Evolutionary conservation across 2,113 vertebrate species (phyloP).

Genomic region (Potamarius usumacintae): DNA sequence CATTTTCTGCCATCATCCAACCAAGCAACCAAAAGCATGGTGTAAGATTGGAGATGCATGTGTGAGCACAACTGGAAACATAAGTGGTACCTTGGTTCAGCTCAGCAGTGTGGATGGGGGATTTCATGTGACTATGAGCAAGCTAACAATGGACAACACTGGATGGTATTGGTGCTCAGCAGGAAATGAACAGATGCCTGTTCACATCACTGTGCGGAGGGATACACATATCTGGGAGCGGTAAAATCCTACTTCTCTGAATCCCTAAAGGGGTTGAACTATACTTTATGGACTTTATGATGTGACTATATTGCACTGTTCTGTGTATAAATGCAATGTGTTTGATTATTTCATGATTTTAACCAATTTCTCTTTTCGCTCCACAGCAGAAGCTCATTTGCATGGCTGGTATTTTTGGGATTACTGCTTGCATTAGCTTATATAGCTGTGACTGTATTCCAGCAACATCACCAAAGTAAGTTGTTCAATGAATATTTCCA

Average conservation of each 20-base stretch:
- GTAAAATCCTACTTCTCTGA: not conserved
- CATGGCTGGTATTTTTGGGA: slow-evolving; percentile 17
- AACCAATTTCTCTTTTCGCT: not conserved
- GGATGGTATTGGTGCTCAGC: slow-evolving; percentile 33
- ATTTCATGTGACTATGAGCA: slow-evolving; percentile 25
- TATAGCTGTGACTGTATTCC: not conserved
- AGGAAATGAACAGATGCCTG: slow-evolving; percentile 32
- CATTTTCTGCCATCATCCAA: slow-evolving; percentile 8
- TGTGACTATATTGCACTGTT: not conserved
- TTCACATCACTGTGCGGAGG: not conserved
- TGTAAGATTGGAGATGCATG: slow-evolving; percentile 14
- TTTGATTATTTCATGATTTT: slow-evolving; percentile 8
- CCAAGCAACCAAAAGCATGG: not conserved
- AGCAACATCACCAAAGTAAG: slow-evolving; percentile 23
- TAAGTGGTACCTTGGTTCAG: not conserved
- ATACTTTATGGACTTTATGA: not conserved
- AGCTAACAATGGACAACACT: slow-evolving; percentile 9
- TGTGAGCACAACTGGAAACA: not conserved
- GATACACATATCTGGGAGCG: not conserved
- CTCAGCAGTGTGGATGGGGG: not conserved
- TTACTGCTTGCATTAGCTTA: slow-evolving; percentile 5
- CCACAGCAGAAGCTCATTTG: not conserved
- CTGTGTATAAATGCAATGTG: not conserved
- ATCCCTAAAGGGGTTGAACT: not conserved
- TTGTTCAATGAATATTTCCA: not conserved